Percentiles rank a stretch among this genome's conserved stretches.
These are phyloP conservation scores for Gorsachius goisagi DNA, from an alignment of 2,113 vertebrate genomes.

Conservation along the genomic window DNA sequence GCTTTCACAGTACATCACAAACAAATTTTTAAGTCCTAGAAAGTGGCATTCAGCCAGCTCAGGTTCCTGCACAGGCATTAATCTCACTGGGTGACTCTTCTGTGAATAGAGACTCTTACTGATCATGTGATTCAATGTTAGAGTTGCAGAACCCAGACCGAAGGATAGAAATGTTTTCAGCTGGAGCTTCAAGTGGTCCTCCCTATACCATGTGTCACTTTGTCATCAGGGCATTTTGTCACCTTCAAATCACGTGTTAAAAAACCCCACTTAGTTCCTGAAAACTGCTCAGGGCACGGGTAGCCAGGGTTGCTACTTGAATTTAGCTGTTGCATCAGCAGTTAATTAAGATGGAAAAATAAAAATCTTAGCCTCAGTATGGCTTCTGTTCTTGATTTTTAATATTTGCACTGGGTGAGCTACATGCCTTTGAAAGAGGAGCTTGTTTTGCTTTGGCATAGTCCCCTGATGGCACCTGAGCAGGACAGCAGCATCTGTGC, in stretches of 20 bases:
- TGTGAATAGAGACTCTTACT: background rate
- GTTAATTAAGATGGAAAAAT: background rate
- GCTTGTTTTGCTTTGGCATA: background rate
- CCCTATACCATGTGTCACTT: background rate
- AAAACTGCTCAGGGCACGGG: background rate
- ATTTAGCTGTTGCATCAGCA: background rate
- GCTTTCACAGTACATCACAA: background rate
- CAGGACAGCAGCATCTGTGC: background rate
- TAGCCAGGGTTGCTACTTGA: background rate
- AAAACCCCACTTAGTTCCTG: background rate
- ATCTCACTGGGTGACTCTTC: background rate
- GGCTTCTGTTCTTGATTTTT: background rate
- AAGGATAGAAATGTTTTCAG: background rate
- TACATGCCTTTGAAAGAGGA: background rate
- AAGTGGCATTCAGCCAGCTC: background rate
- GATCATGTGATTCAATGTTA: background rate
- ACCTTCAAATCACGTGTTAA: background rate
- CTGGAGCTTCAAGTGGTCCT: background rate
- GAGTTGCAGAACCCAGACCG: background rate
- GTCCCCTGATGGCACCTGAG: background rate
- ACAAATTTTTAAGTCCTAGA: background rate
- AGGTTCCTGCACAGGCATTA: background rate
- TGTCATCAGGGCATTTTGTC: background rate
- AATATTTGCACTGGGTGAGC: background rate
- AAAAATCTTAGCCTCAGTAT: background rate